Evolutionary conservation across 2,797 vertebrate genomes (phyloP).

Genomic region (Propithecus perrieri): DNA sequence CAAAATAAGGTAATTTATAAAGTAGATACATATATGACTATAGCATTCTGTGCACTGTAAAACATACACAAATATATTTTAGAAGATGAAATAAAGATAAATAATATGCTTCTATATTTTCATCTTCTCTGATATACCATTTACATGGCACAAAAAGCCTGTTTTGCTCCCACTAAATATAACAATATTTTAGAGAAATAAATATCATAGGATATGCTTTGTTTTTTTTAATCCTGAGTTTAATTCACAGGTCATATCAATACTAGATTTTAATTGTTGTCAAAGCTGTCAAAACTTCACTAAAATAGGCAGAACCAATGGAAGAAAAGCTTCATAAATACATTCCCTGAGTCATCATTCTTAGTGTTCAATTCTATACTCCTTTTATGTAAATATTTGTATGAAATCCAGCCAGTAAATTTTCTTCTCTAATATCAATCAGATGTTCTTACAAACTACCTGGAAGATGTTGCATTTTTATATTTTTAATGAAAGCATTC

Average conservation of each 20-base stretch:
- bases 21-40: background rate
- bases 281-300: conserved; percentile 23
- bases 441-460: conserved; percentile 35
- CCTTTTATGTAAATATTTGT: conserved; percentile 14
- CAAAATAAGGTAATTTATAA: background rate
- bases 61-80: conserved; percentile 6
- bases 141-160: background rate
- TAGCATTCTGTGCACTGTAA: background rate
- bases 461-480: background rate
- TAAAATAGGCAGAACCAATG: background rate
- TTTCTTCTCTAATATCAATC: conserved; percentile 34
- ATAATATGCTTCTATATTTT: background rate
- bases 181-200: background rate
- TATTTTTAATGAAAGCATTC: conserved; percentile 34
- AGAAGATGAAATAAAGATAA: conserved; percentile 26
- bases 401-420: conserved; percentile 2
- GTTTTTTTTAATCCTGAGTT: conserved; percentile 41
- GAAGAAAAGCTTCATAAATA: background rate
- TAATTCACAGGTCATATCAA: background rate
- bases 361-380: background rate
- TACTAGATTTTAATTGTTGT: background rate
- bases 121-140: background rate
- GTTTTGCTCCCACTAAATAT: background rate
- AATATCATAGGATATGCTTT: background rate
- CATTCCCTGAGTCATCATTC: background rate